A percentile compares a stretch with the other conserved stretches of the same genome.
These are phyloP conservation scores for Campylomormyrus tamandua DNA, from an alignment of 2,113 vertebrate species.

Conservation along the genomic window DNA sequence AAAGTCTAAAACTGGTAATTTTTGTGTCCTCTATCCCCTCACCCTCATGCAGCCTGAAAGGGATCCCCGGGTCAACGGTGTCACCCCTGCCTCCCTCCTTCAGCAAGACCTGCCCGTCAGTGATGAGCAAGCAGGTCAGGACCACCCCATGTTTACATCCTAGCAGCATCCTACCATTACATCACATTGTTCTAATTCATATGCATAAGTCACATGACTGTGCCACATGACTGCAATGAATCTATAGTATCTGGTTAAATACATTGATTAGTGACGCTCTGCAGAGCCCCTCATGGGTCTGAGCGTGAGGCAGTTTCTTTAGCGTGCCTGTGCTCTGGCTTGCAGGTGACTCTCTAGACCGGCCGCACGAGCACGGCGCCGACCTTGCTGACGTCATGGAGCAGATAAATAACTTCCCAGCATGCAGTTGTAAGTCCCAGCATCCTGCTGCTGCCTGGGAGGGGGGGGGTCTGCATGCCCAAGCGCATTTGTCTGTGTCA, in stretches of 20 bases:
- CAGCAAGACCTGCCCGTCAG: constrained; percentile 64
- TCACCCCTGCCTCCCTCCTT: constrained; percentile 65
- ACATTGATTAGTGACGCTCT: background rate
- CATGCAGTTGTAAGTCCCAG: constrained; percentile 80
- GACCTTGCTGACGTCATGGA: constrained; percentile 93
- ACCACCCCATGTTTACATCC: background rate
- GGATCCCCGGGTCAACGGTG: constrained; percentile 74
- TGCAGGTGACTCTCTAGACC: constrained; percentile 75
- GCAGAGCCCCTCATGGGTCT: background rate
- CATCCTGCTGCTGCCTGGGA: background rate
- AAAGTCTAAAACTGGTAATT: background rate
- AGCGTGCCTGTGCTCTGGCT: constrained; percentile 13
- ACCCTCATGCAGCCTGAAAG: constrained; percentile 70
- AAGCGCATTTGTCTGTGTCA: background rate
- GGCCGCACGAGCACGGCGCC: constrained; percentile 72
- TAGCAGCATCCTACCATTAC: background rate
- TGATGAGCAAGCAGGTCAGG: constrained; percentile 73
- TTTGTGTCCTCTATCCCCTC: background rate
- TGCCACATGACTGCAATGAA: background rate
- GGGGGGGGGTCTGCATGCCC: background rate
- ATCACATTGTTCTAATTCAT: background rate
- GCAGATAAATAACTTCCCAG: constrained; percentile 90
- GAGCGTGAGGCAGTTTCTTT: background rate
- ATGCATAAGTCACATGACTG: background rate
- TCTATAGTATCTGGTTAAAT: background rate